phyloP scores from a whole-genome alignment of 2,888 invertebrate species.

The Mesorhabditis spiculigera region DNA sequence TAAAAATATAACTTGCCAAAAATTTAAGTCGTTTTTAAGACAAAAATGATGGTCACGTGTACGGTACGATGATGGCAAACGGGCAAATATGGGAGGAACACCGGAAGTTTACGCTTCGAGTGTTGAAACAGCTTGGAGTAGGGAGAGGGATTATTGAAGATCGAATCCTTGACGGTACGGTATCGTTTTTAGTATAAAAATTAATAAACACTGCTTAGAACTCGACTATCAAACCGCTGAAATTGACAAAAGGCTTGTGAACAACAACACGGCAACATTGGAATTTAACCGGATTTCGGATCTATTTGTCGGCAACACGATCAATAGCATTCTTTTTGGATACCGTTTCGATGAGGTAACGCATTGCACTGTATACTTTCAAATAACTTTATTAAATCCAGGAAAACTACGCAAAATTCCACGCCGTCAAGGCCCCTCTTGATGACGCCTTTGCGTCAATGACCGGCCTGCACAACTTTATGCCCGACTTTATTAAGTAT shows the following conservation, averaged over 20 bases:
- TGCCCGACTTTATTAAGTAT: background rate
- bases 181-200: constrained; percentile 9
- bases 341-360: constrained; percentile 29
- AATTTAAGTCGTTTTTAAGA: too few species aligned
- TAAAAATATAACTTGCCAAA: too few species aligned
- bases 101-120: constrained; percentile 25
- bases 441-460: background rate
- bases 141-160: constrained; percentile 24
- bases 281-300: constrained; percentile 15
- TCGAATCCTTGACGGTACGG: constrained; percentile 19
- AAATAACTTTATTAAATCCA: background rate
- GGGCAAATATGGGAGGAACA: constrained; percentile 27
- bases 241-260: background rate
- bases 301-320: constrained; percentile 24
- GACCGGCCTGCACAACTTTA: background rate
- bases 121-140: constrained; percentile 24
- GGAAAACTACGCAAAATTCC: background rate
- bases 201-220: background rate
- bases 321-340: constrained; percentile 33
- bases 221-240: constrained; percentile 14
- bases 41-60: background rate
- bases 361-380: background rate
- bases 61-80: constrained; percentile 26
- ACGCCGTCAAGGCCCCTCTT: background rate
- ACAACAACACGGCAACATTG: background rate